Conservation (phyloP, 2,113 vertebrate species). For the Cichladusa arquata region DNA sequence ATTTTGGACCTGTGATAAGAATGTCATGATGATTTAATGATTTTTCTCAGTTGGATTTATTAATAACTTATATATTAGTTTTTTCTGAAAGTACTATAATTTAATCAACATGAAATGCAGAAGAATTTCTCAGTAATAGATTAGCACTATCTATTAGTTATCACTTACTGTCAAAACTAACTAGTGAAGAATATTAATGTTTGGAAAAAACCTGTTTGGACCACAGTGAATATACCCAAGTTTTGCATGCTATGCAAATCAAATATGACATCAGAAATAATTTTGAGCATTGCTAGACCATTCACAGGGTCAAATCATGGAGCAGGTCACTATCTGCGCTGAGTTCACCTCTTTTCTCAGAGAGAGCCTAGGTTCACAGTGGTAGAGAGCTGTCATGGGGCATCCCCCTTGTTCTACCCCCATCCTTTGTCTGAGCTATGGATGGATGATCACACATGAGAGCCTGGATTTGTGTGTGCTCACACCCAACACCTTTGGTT, state of each 20-base stretch:
- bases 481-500: accelerated
- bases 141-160: neutral
- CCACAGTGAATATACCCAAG: neutral
- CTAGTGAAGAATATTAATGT: neutral
- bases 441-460: accelerated
- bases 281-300: neutral
- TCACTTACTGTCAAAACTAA: neutral
- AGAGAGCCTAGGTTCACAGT: neutral
- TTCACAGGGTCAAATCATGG: neutral
- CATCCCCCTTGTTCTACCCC: neutral
- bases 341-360: neutral
- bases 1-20: neutral
- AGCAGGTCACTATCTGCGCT: neutral
- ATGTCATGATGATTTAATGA: neutral
- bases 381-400: accelerated
- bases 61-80: neutral
- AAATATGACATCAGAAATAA: neutral
- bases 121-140: neutral
- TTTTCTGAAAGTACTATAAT: neutral
- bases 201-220: neutral
- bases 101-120: neutral
- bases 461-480: neutral
- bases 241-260: neutral
- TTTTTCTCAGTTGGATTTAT: neutral
- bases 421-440: neutral